Evolutionary conservation across 2,113 vertebrate genomes (phyloP).

Genomic region (Ancistrus triradiatus): DNA sequence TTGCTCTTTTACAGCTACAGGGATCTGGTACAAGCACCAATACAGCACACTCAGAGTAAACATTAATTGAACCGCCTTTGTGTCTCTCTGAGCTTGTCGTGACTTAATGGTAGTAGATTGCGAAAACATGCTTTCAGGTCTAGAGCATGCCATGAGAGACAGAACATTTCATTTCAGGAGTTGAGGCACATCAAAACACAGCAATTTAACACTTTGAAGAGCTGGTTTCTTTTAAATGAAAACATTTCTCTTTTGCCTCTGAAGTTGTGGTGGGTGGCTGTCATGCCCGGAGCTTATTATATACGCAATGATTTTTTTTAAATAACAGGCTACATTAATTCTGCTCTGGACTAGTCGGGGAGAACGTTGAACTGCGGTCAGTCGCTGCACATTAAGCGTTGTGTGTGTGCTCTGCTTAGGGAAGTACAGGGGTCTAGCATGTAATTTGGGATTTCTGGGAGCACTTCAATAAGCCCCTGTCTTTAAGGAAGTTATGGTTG

Average conservation of each 20-base stretch:
- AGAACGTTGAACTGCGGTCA: constrained; percentile 28
- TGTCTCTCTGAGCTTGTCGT: too few species aligned
- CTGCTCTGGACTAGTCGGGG: constrained; percentile 14
- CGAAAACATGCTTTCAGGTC: too few species aligned
- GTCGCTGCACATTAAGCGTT: constrained; percentile 20
- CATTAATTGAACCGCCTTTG: too few species aligned
- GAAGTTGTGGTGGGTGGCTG: constrained; percentile 4
- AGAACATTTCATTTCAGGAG: constrained; percentile 11
- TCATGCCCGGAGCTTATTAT: constrained; percentile 32
- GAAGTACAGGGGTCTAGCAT: constrained; percentile 40
- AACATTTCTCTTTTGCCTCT: background rate
- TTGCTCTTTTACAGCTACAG: too few species aligned
- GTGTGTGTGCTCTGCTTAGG: constrained; percentile 30
- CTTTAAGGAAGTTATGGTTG: constrained; percentile 44
- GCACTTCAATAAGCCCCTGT: constrained; percentile 38
- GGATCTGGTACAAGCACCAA: too few species aligned
- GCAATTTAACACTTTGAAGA: constrained; percentile 25
- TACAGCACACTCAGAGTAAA: too few species aligned
- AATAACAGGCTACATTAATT: too few species aligned
- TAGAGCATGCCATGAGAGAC: background rate
- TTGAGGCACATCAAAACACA: constrained; percentile 10
- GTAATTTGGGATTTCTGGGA: constrained; percentile 52
- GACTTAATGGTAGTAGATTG: too few species aligned
- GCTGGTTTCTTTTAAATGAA: constrained; percentile 24
- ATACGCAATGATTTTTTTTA: constrained; percentile 25